These are phyloP conservation scores for Vanessa atalanta DNA, from an alignment of 1,140 invertebrate species.

Conservation along the genomic window DNA sequence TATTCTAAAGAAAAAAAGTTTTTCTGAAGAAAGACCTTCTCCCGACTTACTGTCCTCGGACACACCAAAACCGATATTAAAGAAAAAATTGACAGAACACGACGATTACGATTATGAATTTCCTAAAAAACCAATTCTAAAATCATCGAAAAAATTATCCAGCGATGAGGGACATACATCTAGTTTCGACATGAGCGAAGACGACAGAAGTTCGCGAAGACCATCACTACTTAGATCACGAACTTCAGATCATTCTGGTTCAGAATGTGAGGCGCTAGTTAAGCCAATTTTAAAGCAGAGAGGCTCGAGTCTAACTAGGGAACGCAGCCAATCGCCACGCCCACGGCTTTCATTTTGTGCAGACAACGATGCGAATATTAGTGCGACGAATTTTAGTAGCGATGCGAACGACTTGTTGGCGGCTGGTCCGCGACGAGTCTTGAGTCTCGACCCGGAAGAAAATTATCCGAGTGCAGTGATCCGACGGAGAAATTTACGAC, in stretches of 20 bases:
- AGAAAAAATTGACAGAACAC: constrained; percentile 91
- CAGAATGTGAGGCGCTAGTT: constrained; percentile 78
- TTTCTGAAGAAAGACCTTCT: constrained; percentile 81
- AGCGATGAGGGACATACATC: constrained; percentile 79
- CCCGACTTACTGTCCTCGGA: constrained; percentile 70
- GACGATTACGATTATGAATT: constrained; percentile 87
- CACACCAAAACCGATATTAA: constrained; percentile 88
- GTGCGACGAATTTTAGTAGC: constrained; percentile 71
- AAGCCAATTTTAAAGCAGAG: constrained; percentile 82
- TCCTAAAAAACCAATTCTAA: constrained; percentile 89
- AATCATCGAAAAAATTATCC: constrained; percentile 85
- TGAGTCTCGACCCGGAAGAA: constrained; percentile 67
- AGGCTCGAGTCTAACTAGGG: constrained; percentile 78
- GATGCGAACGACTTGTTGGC: constrained; percentile 69
- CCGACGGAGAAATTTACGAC: constrained; percentile 74
- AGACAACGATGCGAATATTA: constrained; percentile 73
- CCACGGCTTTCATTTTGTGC: constrained; percentile 82
- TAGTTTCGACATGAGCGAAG: constrained; percentile 80
- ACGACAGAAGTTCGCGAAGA: constrained; percentile 77
- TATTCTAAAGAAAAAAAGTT: constrained; percentile 90
- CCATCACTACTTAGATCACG: constrained; percentile 74
- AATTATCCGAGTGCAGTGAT: constrained; percentile 73
- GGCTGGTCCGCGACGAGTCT: constrained; percentile 67
- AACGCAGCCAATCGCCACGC: constrained; percentile 81
- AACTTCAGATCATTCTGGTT: constrained; percentile 76